Conservation (phyloP, 1,140 invertebrate species). For the Vanessa atalanta region DNA sequence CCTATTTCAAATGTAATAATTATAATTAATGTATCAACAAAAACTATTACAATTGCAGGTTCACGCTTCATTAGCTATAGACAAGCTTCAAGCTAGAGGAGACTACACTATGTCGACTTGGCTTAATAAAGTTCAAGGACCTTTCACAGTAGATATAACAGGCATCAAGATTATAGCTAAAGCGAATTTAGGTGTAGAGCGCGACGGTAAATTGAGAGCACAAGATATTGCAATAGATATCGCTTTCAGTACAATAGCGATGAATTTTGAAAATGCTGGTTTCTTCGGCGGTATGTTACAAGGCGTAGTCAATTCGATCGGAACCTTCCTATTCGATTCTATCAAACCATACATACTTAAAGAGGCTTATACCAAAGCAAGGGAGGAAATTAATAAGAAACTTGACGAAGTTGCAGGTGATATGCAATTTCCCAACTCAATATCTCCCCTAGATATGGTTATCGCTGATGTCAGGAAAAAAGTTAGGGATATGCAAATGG, state of each 20-base stretch:
- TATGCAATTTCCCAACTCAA: slow-evolving; percentile 90
- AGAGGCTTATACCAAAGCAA: slow-evolving; percentile 86
- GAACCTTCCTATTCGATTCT: slow-evolving; percentile 90
- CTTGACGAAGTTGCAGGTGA: slow-evolving; percentile 85
- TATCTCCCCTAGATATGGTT: slow-evolving; percentile 91
- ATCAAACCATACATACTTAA: slow-evolving; percentile 91
- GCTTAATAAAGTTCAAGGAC: slow-evolving; percentile 85
- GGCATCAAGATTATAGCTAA: slow-evolving; percentile 85
- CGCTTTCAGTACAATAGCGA: slow-evolving; percentile 86
- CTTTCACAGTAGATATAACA: slow-evolving; percentile 87
- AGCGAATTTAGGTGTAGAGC: slow-evolving; percentile 85
- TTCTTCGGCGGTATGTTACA: slow-evolving; percentile 88
- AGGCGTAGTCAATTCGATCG: slow-evolving; percentile 89
- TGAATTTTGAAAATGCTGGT: slow-evolving; percentile 91
- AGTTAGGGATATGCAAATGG: slow-evolving; percentile 85
- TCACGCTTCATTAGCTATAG: slow-evolving; percentile 84
- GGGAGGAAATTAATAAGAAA: slow-evolving; percentile 84
- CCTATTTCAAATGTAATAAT: no score
- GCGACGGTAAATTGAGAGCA: slow-evolving; percentile 87
- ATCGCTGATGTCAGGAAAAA: slow-evolving; percentile 87
- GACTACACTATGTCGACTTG: slow-evolving; percentile 88
- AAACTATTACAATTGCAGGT: slow-evolving; percentile 75
- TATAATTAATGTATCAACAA: not conserved
- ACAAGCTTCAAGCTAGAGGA: slow-evolving; percentile 86
- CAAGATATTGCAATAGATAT: slow-evolving; percentile 90